phyloP scores from a whole-genome alignment of 2,888 invertebrate genomes.

The Xestoiulus laeticollis region DNA sequence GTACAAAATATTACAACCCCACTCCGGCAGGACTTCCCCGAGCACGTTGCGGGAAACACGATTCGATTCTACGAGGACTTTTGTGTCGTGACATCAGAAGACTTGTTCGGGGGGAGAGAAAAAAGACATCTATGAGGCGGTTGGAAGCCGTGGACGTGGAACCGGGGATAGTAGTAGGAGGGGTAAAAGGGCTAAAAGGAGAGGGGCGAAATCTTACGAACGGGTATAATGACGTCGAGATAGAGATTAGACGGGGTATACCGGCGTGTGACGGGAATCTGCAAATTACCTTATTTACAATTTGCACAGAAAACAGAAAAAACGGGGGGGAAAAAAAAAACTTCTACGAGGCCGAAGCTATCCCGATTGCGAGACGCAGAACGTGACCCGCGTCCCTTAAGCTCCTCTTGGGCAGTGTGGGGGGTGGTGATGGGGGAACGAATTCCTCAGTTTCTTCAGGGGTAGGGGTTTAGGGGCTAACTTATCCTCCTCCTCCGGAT shows the following conservation, averaged over 20 bases:
- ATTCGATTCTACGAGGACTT: not conserved
- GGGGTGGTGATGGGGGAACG: no score
- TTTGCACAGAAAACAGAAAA: not conserved
- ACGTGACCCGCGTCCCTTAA: not conserved
- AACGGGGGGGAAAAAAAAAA: not conserved
- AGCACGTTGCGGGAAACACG: not conserved
- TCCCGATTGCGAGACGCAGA: not conserved
- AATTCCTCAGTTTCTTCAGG: not conserved
- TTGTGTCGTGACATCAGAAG: not conserved
- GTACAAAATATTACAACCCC: no score
- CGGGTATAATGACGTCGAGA: not conserved
- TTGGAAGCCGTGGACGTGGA: no score
- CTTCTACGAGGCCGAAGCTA: not conserved
- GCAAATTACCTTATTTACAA: conserved; percentile 11
- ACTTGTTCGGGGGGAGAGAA: not conserved
- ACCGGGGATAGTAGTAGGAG: no score
- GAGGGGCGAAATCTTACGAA: not conserved
- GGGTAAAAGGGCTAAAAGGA: no score
- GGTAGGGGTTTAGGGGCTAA: no score
- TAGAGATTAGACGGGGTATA: not conserved
- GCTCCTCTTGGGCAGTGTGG: no score
- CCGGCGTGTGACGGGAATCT: not conserved
- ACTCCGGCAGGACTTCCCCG: no score
- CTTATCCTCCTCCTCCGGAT: no score
- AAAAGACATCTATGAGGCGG: not conserved